A percentile compares a stretch with the other conserved stretches of the same genome.
Conservation (phyloP, 1,140 invertebrate genomes). For the Polyergus mexicanus region DNA sequence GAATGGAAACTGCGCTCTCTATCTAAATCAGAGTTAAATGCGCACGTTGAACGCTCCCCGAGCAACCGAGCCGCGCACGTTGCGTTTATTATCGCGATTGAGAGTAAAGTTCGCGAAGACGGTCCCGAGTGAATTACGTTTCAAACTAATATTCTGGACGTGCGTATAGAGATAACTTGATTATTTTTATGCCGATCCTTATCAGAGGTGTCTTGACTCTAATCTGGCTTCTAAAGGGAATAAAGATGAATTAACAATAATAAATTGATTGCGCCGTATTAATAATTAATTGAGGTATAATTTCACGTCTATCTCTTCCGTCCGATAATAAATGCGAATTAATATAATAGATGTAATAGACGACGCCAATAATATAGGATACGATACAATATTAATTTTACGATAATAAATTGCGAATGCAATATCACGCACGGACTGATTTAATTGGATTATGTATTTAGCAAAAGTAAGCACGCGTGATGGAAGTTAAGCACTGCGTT, state of each 20-base stretch:
- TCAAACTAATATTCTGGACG: constrained; percentile 47
- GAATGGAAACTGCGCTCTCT: constrained; percentile 58
- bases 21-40: constrained; percentile 57
- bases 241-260: too few species aligned
- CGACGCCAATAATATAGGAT: constrained; percentile 56
- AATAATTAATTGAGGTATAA: constrained; percentile 5
- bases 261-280: too few species aligned
- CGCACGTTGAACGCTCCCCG: constrained; percentile 32
- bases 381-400: constrained; percentile 51
- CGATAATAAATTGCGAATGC: constrained; percentile 49
- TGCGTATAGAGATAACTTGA: constrained; percentile 42
- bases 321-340: constrained; percentile 32
- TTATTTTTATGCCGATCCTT: neutral
- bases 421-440: constrained; percentile 41
- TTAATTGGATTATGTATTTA: constrained; percentile 64
- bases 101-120: constrained; percentile 57
- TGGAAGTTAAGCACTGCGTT: constrained; percentile 33
- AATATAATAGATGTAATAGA: constrained; percentile 55
- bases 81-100: constrained; percentile 63
- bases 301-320: constrained; percentile 9
- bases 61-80: constrained; percentile 38
- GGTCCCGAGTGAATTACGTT: constrained; percentile 57
- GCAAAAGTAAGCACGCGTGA: constrained; percentile 49
- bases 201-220: too few species aligned
- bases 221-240: neutral